Percentiles rank a stretch among this genome's conserved stretches.
Conservation (phyloP, 2,888 invertebrate species). For the Ophion ventricosus region DNA sequence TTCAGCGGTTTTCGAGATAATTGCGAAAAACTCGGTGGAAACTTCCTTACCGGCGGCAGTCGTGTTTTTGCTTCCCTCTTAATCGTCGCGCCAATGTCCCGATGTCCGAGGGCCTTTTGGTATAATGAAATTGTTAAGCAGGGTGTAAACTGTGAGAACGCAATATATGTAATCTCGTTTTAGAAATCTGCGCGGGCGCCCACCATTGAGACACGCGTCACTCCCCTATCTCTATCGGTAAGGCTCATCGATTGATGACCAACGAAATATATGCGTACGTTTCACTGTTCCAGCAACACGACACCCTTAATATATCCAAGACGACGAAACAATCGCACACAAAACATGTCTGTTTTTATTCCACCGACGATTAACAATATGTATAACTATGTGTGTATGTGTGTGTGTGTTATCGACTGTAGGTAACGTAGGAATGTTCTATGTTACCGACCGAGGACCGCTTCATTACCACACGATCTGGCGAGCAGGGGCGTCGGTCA, state of each 20-base stretch:
- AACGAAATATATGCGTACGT: conserved; percentile 11
- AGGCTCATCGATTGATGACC: conserved; percentile 76
- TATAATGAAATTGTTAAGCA: not conserved
- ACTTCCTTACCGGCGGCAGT: not conserved
- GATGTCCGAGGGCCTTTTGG: not conserved
- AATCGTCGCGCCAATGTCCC: not conserved
- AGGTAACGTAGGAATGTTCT: conserved; percentile 34
- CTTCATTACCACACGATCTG: not conserved
- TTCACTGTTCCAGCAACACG: not conserved
- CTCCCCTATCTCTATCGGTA: conserved; percentile 80
- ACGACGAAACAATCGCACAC: conserved; percentile 2
- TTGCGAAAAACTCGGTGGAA: too few species aligned
- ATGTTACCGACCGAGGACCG: conserved; percentile 4
- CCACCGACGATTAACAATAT: not conserved
- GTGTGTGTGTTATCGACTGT: too few species aligned
- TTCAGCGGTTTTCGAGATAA: too few species aligned
- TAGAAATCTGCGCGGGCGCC: conserved; percentile 78
- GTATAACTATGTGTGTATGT: not conserved
- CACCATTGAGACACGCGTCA: conserved; percentile 80
- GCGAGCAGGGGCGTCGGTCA: not conserved
- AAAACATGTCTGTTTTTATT: conserved; percentile 3
- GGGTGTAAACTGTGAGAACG: conserved; percentile 38
- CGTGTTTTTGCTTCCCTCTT: not conserved
- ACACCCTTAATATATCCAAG: not conserved
- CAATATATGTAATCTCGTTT: conserved; percentile 70